Percentiles rank a stretch among this genome's conserved stretches.
These are phyloP conservation scores for Tenthredo livida DNA, from an alignment of 2,888 invertebrate genomes.

Conservation along the genomic window DNA sequence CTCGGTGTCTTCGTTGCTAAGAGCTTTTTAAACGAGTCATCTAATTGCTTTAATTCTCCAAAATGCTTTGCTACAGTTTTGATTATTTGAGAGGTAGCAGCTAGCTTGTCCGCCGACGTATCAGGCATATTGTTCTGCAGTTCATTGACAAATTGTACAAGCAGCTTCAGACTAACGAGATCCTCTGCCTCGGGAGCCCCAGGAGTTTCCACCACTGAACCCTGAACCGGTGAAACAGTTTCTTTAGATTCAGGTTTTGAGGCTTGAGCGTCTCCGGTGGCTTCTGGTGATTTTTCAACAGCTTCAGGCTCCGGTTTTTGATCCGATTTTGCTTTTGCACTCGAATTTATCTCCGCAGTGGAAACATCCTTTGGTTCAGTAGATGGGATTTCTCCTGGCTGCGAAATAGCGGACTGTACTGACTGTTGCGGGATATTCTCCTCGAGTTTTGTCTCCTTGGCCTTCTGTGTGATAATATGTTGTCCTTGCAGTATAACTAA, in stretches of 20 bases:
- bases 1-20: neutral
- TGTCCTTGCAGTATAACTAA: slow-evolving; percentile 68
- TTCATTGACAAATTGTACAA: neutral
- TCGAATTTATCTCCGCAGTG: neutral
- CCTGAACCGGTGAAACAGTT: neutral
- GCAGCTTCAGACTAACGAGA: slow-evolving; percentile 18
- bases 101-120: neutral
- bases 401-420: neutral
- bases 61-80: neutral
- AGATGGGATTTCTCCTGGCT: neutral
- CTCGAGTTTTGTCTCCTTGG: slow-evolving; percentile 55
- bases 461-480: slow-evolving; percentile 10
- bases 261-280: neutral
- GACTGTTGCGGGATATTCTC: slow-evolving; percentile 13
- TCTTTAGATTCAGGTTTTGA: neutral
- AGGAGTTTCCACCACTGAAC: neutral
- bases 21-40: neutral
- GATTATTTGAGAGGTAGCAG: neutral
- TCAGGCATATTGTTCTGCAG: neutral
- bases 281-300: neutral
- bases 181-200: neutral
- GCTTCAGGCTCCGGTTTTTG: neutral
- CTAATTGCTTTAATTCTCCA: slow-evolving; percentile 6
- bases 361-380: neutral
- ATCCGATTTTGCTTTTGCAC: neutral